Conservation (phyloP, 1,140 invertebrate genomes). For the Drosophila bipectinata region DNA sequence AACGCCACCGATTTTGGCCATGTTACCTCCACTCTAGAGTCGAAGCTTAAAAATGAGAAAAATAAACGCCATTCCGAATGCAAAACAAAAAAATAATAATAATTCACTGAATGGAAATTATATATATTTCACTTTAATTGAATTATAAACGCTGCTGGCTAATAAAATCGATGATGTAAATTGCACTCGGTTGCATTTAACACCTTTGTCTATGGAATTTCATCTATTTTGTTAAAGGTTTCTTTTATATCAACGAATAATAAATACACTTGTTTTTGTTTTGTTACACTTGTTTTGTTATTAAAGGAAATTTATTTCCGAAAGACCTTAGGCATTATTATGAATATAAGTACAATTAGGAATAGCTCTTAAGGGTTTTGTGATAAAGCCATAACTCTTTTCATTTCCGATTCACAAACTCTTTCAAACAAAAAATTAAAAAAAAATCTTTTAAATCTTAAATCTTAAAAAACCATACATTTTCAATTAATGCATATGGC, state of each 20-base stretch:
- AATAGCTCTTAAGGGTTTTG: no score
- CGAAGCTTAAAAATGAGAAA: background rate
- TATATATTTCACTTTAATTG: slow-evolving; percentile 70
- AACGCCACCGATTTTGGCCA: slow-evolving; percentile 59
- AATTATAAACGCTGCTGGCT: slow-evolving; percentile 76
- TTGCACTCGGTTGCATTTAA: slow-evolving; percentile 74
- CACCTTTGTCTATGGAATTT: slow-evolving; percentile 74
- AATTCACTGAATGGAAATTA: slow-evolving; percentile 33
- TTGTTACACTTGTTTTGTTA: no score
- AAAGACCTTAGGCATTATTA: no score
- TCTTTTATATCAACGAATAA: background rate
- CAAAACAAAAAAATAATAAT: background rate
- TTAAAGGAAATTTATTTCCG: no score
- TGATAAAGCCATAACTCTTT: no score
- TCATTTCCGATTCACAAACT: no score
- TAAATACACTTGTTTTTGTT: background rate
- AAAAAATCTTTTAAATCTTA: background rate
- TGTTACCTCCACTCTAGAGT: slow-evolving; percentile 1
- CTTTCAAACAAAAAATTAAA: background rate
- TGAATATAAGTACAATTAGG: no score
- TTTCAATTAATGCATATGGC: background rate
- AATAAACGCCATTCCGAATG: background rate
- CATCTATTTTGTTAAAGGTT: slow-evolving; percentile 62
- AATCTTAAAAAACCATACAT: no score
- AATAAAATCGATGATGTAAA: slow-evolving; percentile 83